Evolutionary conservation across 2,797 vertebrate genomes (phyloP), one percentile per base, ranked within the genome.

Genomic region (Enoplosus armatus): DNA sequence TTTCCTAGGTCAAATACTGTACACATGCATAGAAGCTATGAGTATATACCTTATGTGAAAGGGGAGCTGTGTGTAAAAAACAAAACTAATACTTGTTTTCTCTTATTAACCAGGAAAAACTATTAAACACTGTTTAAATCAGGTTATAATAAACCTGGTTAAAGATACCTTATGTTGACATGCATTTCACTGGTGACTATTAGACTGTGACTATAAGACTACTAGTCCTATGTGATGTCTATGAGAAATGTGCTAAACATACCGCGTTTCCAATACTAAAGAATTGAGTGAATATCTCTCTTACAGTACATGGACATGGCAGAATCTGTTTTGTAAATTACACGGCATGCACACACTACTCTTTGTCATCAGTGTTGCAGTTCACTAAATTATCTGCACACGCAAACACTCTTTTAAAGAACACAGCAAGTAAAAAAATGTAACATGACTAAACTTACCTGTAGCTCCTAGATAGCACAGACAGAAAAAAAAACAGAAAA

Each of bases 401-500:
- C 66, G 55, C 73, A 85, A 82, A 79, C 56, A 77, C 65, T 61
- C 55, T 22, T 80, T 79, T 51, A 77, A 50, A 80, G 41, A 85
- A 65, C 77, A 92, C 68, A 87, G 29, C 85, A 89, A 89, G 64
- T 82, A 81, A 77, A 82, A n/a, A 39, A 83, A 70, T 76, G 66
- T 51, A 81, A 60, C 75, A 72, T 60, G 55, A 70, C 88, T 85
- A 88, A 86, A 92, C 94, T 93, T 93, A 96, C 95, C 95, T 95
- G 95, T 50, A 95, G 86, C 90, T 96, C 95, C 95, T 96, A 84
- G 89, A 91, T 72, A 75, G 94, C 85, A 88, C 72, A 87, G 83
- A 90, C 83, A 91, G 84, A 90, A 89, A 92, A 90, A 39, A 89
- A 92, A 92, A 90, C 75, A 93, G 75, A 92, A 79, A 90, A 86